Conservation (phyloP, 1,140 invertebrate species). For the Bombus waltoni region DNA sequence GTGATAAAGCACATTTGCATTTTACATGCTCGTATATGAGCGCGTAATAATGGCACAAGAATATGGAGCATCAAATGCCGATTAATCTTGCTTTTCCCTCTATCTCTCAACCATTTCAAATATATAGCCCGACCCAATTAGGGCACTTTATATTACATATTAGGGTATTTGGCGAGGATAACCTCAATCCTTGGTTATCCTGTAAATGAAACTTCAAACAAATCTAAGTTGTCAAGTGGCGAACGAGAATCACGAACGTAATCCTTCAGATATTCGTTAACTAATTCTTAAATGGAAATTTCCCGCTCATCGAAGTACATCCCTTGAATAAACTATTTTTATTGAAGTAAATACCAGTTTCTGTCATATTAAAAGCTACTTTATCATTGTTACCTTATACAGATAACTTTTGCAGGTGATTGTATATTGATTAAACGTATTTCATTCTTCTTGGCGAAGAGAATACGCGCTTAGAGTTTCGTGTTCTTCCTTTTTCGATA, state of each 20-base stretch:
- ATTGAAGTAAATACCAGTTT: too few relatives aligned
- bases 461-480: too few relatives aligned
- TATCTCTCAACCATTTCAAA: neutral
- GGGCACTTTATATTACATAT: constrained; percentile 1
- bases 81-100: constrained; percentile 4
- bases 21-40: neutral
- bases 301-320: neutral
- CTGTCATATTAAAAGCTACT: too few relatives aligned
- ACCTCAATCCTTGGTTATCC: neutral
- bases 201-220: neutral
- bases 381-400: too few relatives aligned
- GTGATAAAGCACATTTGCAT: neutral
- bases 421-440: too few relatives aligned
- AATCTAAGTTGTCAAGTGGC: neutral
- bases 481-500: neutral
- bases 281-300: neutral
- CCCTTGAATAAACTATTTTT: too few relatives aligned
- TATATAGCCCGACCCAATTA: neutral
- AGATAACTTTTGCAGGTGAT: too few relatives aligned
- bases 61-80: constrained; percentile 9
- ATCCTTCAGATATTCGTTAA: neutral
- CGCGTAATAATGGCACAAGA: neutral
- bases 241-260: too few relatives aligned
- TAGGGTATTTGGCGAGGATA: neutral
- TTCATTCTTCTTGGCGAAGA: too few relatives aligned